These are phyloP conservation scores for Lumbricus terrestris DNA, from an alignment of 2,888 invertebrate genomes.

Conservation along the genomic window DNA sequence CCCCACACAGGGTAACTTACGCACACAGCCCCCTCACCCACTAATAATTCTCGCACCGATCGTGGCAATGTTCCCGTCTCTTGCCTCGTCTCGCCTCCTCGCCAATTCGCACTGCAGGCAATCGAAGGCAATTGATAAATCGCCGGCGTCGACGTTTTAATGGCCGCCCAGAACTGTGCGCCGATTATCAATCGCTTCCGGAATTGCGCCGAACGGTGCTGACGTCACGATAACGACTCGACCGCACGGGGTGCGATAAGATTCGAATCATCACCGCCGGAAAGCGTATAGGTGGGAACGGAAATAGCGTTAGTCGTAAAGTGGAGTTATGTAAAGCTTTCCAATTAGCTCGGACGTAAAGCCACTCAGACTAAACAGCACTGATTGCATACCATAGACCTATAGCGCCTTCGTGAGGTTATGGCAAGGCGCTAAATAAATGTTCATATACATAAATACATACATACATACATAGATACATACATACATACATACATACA, in stretches of 20 bases:
- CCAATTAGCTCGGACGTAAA: no score
- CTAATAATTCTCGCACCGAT: not conserved
- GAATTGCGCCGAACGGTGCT: not conserved
- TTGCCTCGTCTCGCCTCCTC: not conserved
- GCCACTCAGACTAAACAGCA: not conserved
- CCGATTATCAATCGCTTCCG: constrained; percentile 3
- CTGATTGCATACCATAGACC: not conserved
- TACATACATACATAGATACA: no score
- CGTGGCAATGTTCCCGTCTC: not conserved
- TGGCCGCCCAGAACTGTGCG: constrained; percentile 3
- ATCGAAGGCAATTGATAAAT: constrained; percentile 3
- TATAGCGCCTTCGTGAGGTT: no score
- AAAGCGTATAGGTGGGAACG: not conserved
- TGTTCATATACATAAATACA: no score
- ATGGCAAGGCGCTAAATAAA: no score
- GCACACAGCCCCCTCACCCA: not conserved
- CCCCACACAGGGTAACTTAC: not conserved
- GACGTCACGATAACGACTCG: not conserved
- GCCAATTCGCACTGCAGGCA: not conserved
- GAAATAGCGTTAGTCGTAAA: not conserved
- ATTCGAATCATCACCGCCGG: not conserved
- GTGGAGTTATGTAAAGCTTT: not conserved
- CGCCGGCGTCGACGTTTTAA: not conserved
- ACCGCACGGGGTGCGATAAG: not conserved
- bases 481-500: no score